Evolutionary conservation across 2,113 vertebrate genomes (phyloP), one percentile per base, ranked within the genome.

Genomic region (Apistogramma diplotaenia): DNA sequence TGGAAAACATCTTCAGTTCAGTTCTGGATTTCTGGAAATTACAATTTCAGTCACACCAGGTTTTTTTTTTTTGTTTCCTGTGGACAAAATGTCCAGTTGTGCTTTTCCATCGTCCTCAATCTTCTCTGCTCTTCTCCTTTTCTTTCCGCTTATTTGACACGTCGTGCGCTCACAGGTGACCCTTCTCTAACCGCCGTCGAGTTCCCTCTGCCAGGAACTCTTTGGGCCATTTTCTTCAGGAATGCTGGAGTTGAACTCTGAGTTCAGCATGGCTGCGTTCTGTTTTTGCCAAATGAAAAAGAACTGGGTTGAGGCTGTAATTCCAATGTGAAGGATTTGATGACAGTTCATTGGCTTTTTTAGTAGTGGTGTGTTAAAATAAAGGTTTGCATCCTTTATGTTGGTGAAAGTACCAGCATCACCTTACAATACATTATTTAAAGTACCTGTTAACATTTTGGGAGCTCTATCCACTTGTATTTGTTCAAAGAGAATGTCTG

Each of bases 231-330:
- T 78, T 82, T 65, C 67, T 78, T 54, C 27, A 81, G 87, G 89
- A 87, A 91, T 91, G 89, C 84, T 89, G 85, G 87, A 74, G 40
- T 10, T n/a, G n/a, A n/a, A n/a, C n/a, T n/a, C n/a, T n/a, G n/a
- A 67, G 76, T 78, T 78, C 79, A 82, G 21, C 13, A 2, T 46
- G 35, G 76, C 62, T 55, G 15, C 56, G 56, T 61, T 19, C 11
- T 83, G 53, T 61, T 76, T 31, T 65, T 85, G 60, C 60, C 80
- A 85, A 85, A 80, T 76, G 31, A 43, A 70, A 79, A 78, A 70
- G 40, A 84, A 82, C 61, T 74, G 29, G 43, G 67, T 78, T 19
- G 31, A 46, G 43, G 18, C 29, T 72, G 37, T 3, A n/a, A 78
- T 57, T 67, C 31, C 27, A 25, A 4, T 15, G 25, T 55, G 35